Evolutionary conservation across 2,888 invertebrate genomes (phyloP).

Genomic region (Timandra comae): DNA sequence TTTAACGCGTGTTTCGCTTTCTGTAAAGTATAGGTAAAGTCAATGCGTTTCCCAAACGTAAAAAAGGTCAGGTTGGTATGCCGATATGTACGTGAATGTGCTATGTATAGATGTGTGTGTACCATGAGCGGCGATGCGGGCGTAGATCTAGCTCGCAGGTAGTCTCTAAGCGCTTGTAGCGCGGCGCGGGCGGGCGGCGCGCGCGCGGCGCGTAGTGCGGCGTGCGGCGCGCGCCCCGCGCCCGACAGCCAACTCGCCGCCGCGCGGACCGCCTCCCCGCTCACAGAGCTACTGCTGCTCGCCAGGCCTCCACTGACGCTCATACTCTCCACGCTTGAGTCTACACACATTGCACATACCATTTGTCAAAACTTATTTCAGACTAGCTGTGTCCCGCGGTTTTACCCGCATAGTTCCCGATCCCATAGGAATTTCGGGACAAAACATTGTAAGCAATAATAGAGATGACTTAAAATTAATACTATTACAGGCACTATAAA

Average conservation of each 20-base stretch:
- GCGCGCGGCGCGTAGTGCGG: constrained; percentile 70
- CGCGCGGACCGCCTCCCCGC: constrained; percentile 72
- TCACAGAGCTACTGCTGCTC: constrained; percentile 27
- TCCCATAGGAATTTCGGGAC: no score
- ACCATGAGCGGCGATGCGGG: constrained; percentile 84
- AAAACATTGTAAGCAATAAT: no score
- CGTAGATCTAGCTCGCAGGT: constrained; percentile 86
- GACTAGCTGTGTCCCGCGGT: no score
- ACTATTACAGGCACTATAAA: no score
- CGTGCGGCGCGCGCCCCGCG: constrained; percentile 50
- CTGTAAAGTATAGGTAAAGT: no score
- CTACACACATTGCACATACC: no score
- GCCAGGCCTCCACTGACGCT: constrained; percentile 41
- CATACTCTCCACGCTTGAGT: constrained; percentile 67
- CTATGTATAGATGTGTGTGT: constrained; percentile 2
- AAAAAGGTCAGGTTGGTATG: no score
- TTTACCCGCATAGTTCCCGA: no score
- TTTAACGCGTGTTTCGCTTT: constrained; percentile 83
- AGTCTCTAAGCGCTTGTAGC: constrained; percentile 85
- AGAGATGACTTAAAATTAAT: no score
- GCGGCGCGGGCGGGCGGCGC: constrained; percentile 86
- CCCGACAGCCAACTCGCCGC: constrained; percentile 92
- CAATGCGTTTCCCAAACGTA: no score
- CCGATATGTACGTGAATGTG: no score
- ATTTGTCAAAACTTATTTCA: no score